Evolutionary conservation across 2,888 invertebrate genomes (phyloP).

Genomic region (Mythimna vitellina): DNA sequence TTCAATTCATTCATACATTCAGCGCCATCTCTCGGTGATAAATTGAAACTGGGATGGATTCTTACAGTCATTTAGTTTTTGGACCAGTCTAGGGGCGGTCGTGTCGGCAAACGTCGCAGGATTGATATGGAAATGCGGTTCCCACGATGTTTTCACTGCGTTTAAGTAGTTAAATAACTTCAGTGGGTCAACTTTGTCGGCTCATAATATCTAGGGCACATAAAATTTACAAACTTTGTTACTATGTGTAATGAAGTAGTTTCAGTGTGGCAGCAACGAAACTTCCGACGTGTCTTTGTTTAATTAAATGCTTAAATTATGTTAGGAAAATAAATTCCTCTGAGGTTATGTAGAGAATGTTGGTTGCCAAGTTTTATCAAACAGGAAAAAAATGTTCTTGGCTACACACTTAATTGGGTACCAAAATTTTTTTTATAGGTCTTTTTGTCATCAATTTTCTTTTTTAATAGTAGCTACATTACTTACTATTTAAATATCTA

Average conservation of each 20-base stretch:
- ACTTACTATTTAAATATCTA: too few relatives aligned
- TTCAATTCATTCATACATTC: slow-evolving; percentile 91
- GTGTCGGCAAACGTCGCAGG: slow-evolving; percentile 63
- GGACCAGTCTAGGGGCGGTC: slow-evolving; percentile 66
- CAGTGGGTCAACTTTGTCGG: slow-evolving; percentile 56
- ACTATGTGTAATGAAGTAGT: slow-evolving; percentile 53
- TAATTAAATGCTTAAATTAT: slow-evolving; percentile 45
- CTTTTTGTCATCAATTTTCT: not conserved
- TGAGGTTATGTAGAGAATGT: slow-evolving; percentile 14
- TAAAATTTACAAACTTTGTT: slow-evolving; percentile 55
- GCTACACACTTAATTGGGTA: not conserved
- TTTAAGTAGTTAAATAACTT: slow-evolving; percentile 59
- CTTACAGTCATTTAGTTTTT: slow-evolving; percentile 84
- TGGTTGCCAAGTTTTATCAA: slow-evolving; percentile 18
- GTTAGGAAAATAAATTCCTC: slow-evolving; percentile 33
- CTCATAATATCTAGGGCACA: slow-evolving; percentile 57
- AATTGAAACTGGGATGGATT: slow-evolving; percentile 88
- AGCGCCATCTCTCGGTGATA: slow-evolving; percentile 89
- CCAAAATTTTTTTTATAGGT: not conserved
- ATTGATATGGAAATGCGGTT: slow-evolving; percentile 76
- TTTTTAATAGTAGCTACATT: too few relatives aligned
- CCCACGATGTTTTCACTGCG: slow-evolving; percentile 62
- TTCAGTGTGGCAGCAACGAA: slow-evolving; percentile 45
- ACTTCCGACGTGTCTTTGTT: slow-evolving; percentile 42
- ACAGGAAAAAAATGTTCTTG: slow-evolving; percentile 3